Percentiles rank a stretch among this genome's conserved stretches.
phyloP scores from a whole-genome alignment of 2,888 invertebrate genomes.

The Lasioglossum zephyrum region DNA sequence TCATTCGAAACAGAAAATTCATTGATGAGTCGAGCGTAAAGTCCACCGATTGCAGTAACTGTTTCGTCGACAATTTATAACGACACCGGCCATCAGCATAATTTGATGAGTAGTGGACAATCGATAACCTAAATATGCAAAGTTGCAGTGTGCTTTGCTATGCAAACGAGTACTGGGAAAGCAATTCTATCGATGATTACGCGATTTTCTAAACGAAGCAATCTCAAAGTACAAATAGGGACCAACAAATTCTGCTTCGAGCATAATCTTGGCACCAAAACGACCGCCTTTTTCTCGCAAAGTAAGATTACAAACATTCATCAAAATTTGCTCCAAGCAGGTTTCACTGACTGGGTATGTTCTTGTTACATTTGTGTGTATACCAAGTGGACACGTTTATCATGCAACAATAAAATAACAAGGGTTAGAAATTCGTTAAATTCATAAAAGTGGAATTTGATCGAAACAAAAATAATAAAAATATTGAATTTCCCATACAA shows the following conservation, averaged over 20 bases:
- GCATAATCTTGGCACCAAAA: too few relatives aligned
- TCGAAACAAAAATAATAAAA: not conserved
- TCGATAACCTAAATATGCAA: conserved; percentile 50
- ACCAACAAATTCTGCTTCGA: too few relatives aligned
- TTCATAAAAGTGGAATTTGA: not conserved
- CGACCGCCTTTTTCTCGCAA: too few relatives aligned
- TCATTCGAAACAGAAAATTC: not conserved
- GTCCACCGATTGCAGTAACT: conserved; percentile 24
- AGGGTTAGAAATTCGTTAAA: not conserved
- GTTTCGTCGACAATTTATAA: conserved; percentile 10
- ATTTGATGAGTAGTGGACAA: conserved; percentile 40
- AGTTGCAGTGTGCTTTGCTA: conserved; percentile 9
- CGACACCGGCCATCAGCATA: conserved; percentile 35
- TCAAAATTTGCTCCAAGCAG: too few relatives aligned
- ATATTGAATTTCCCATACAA: not conserved
- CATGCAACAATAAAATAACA: not conserved
- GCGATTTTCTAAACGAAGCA: not conserved
- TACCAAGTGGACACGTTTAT: not conserved
- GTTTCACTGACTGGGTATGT: not conserved
- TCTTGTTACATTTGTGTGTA: not conserved
- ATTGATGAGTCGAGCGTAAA: not conserved
- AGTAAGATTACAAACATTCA: too few relatives aligned
- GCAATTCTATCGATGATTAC: not conserved
- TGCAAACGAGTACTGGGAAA: conserved; percentile 14
- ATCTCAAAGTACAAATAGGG: not conserved